These are phyloP conservation scores for Dryobota labecula DNA, from an alignment of 2,888 invertebrate genomes.

Conservation along the genomic window DNA sequence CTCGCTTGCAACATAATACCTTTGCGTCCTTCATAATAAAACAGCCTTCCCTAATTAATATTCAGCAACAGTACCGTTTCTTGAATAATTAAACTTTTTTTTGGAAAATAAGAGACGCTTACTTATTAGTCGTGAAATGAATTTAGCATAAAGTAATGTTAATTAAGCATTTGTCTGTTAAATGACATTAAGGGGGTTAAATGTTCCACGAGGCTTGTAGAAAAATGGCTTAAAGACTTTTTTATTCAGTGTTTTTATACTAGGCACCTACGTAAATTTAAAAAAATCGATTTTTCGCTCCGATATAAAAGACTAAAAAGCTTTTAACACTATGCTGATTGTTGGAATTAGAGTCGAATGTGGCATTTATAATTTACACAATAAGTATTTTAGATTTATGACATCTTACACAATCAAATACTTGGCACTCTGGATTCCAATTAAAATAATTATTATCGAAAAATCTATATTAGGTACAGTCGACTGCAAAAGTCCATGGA, in stretches of 20 bases:
- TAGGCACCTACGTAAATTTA: not conserved
- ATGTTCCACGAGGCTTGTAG: not conserved
- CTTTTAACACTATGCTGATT: not conserved
- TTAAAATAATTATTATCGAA: not conserved
- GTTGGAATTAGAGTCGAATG: not conserved
- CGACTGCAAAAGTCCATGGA: too few relatives aligned
- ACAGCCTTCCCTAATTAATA: slow-evolving; percentile 64
- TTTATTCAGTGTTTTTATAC: too few relatives aligned
- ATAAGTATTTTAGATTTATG: not conserved
- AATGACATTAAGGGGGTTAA: slow-evolving; percentile 32
- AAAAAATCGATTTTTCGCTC: not conserved
- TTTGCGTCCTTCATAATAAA: slow-evolving; percentile 60
- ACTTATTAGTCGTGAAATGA: slow-evolving; percentile 65
- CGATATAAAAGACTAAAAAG: not conserved
- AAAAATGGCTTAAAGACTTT: not conserved
- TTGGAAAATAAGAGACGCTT: slow-evolving; percentile 63
- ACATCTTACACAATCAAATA: not conserved
- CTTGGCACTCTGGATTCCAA: not conserved
- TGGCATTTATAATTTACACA: not conserved
- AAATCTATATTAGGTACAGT: not conserved
- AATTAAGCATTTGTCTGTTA: slow-evolving; percentile 60
- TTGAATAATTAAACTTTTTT: slow-evolving; percentile 70
- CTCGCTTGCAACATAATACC: slow-evolving; percentile 65
- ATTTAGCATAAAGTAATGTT: slow-evolving; percentile 64
- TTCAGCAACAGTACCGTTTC: slow-evolving; percentile 61